Base-by-base conservation (phyloP, 2,113 vertebrate genomes). In the Cyprinodon tularosa region DNA sequence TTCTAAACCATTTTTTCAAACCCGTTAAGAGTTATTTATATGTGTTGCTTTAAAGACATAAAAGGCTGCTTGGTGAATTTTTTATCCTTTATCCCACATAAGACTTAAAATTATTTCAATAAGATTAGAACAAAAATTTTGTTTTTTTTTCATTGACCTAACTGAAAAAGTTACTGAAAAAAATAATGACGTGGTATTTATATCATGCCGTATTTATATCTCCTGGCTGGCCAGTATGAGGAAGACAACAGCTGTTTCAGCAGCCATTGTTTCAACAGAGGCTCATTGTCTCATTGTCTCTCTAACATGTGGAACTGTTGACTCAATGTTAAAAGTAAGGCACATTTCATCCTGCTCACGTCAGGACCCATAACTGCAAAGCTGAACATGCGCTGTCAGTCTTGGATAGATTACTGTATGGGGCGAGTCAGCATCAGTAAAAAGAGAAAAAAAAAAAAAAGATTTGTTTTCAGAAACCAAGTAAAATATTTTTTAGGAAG, bases 271-370 rank as follows among this genome's bases (percentile, higher is more conserved):
- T 80, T 62, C 42, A 72, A 83, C 45, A 47, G 76, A 84, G 66
- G 78, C 80, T 87, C 80, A 87, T 13, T 29, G 8, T 75, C 77
- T 69, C 71, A 29, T 72, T 60, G 67, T 72, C 68, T 71, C 81
- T 48, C 62, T 64, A 83, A 72, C 68, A 68, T 69, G 11, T 82
- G 83, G 68, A 86, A 77, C 40, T 40, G 71, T 72, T 93, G 92
- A 93, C 45, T 92, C 90, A 92, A 67, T 62, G 42, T 77, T 87
- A 87, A 86, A 93, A 88, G 84, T 69, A 78, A 78, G 81, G 22
- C 63, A 64, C 74, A 70, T 81, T 62, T 84, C 69, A 61, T 66
- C 59, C 78, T 69, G 20, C 50, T 57, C 64, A 61, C 77, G 71
- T 72, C 83, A 37, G 57, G 76, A 72, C 65, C 62, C 57, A 75